These are phyloP conservation scores for Falcaria lacertinaria DNA, from an alignment of 2,888 invertebrate genomes.

Conservation along the genomic window DNA sequence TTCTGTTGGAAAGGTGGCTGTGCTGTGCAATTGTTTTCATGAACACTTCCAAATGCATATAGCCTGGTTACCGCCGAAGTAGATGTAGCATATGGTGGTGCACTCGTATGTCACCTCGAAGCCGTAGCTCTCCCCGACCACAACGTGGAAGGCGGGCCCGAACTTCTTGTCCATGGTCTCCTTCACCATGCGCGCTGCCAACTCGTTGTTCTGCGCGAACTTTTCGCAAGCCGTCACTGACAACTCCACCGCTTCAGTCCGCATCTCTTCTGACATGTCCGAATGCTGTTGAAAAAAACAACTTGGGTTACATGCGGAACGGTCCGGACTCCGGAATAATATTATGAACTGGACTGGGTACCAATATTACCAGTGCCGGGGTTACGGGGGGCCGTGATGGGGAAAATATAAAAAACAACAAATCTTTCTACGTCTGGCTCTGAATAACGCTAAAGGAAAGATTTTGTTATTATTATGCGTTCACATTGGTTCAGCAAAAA, in stretches of 20 bases:
- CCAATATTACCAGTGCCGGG: too few relatives aligned
- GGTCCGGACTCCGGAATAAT: too few relatives aligned
- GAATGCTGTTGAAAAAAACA: constrained; percentile 82
- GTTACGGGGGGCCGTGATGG: too few relatives aligned
- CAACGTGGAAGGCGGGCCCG: constrained; percentile 96
- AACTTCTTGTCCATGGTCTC: constrained; percentile 97
- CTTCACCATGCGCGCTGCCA: constrained; percentile 95
- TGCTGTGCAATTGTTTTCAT: constrained; percentile 36
- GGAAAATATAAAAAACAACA: too few relatives aligned
- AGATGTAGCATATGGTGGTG: constrained; percentile 91
- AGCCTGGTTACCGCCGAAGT: constrained; percentile 94
- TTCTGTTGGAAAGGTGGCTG: background rate
- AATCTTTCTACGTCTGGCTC: too few relatives aligned
- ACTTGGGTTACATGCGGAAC: background rate
- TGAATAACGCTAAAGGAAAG: too few relatives aligned
- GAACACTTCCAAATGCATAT: constrained; percentile 95
- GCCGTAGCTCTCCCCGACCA: constrained; percentile 97
- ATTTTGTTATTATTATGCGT: too few relatives aligned
- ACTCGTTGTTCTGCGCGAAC: constrained; percentile 90
- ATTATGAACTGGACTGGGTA: too few relatives aligned
- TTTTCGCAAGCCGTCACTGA: constrained; percentile 97
- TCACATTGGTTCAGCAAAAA: too few relatives aligned
- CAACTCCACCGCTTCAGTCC: constrained; percentile 92
- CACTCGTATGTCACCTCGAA: constrained; percentile 96
- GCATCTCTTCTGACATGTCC: constrained; percentile 97